These are phyloP conservation scores for Phalacrocorax brasilianus DNA, from an alignment of 2,113 vertebrate species.

Conservation along the genomic window DNA sequence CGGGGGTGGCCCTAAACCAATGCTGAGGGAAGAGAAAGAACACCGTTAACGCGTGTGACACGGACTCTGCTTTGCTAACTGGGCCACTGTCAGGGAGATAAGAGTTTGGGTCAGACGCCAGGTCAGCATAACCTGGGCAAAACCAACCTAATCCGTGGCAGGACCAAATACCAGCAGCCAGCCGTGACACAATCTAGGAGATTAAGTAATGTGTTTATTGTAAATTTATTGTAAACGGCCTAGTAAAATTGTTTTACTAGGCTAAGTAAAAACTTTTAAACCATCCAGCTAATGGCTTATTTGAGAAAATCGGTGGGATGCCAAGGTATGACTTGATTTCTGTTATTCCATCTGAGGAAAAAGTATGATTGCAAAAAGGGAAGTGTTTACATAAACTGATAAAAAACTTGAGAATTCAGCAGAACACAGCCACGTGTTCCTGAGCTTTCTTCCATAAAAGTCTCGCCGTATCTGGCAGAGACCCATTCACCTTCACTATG, in stretches of 20 bases:
- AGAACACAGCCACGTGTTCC: conserved; percentile 55
- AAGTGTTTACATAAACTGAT: conserved; percentile 63
- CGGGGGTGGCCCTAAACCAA: neutral
- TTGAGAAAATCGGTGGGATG: neutral
- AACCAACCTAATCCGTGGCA: conserved; percentile 2
- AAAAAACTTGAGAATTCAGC: conserved; percentile 63
- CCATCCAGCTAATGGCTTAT: neutral
- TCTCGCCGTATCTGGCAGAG: neutral
- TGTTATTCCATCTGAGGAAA: neutral
- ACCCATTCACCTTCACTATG: conserved; percentile 76
- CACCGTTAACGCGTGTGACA: neutral
- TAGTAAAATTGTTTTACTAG: neutral
- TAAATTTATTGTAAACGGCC: neutral
- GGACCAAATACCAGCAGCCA: neutral
- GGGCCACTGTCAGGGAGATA: neutral
- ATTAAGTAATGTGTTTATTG: neutral
- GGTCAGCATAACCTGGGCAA: conserved; percentile 65
- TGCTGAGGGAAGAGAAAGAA: neutral
- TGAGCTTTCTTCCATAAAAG: conserved; percentile 67
- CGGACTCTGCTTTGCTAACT: neutral
- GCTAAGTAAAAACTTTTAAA: neutral
- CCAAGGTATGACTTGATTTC: neutral
- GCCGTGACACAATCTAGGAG: neutral
- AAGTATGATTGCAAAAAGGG: conserved; percentile 18
- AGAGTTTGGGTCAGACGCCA: neutral